phyloP scores from a whole-genome alignment of 2,113 vertebrate genomes.

The Trematomus loennbergii region DNA sequence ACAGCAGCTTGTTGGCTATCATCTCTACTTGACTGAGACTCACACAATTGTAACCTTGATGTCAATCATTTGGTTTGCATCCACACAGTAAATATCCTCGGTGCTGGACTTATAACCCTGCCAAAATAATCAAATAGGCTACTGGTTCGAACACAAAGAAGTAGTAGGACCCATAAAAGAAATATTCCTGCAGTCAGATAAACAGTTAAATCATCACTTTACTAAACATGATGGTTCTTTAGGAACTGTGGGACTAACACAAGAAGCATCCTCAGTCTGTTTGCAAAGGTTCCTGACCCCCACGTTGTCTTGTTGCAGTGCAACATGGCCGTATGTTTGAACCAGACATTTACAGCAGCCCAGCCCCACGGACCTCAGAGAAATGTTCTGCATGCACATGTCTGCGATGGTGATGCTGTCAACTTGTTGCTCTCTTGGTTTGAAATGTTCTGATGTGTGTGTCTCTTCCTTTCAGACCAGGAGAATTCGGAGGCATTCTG shows the following conservation, averaged over 20 bases:
- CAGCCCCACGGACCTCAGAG: background rate
- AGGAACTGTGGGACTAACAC: background rate
- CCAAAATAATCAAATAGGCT: background rate
- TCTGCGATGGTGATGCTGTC: background rate
- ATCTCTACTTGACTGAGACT: no score
- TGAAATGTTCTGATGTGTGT: background rate
- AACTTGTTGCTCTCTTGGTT: background rate
- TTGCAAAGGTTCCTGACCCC: background rate
- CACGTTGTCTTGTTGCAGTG: background rate
- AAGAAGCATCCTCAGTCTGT: background rate
- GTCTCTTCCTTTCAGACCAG: conserved; percentile 31
- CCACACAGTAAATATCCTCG: no score
- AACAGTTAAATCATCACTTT: background rate
- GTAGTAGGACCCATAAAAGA: background rate
- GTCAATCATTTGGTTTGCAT: no score
- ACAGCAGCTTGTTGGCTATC: no score
- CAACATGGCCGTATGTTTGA: background rate
- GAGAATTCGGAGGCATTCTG: conserved; percentile 15
- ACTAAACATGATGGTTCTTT: background rate
- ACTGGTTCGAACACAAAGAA: background rate
- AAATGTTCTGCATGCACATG: background rate
- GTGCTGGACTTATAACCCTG: background rate
- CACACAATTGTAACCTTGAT: no score
- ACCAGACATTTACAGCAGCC: background rate
- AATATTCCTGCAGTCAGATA: background rate